Evolutionary conservation across 2,888 invertebrate species (phyloP).

Genomic region (Drosophila acutilabella): DNA sequence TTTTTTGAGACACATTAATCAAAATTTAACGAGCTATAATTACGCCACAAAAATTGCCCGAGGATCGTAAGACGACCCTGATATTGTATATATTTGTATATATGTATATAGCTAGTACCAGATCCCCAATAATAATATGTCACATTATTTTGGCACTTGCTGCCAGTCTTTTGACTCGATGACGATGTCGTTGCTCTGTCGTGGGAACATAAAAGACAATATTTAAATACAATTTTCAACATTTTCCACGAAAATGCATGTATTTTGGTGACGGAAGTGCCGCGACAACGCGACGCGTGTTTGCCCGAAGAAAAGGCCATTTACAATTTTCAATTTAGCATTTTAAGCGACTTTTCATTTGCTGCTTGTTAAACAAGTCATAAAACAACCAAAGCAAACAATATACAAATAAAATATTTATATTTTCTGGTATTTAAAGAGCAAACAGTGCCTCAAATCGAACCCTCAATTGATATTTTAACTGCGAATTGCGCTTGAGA

Average conservation of each 20-base stretch:
- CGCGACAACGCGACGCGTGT: constrained; percentile 47
- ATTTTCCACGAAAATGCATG: constrained; percentile 52
- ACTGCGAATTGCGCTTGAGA: constrained; percentile 37
- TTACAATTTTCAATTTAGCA: constrained; percentile 40
- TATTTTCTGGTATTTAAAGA: constrained; percentile 34
- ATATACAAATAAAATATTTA: constrained; percentile 8
- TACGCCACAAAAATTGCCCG: constrained; percentile 38
- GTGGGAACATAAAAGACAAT: constrained; percentile 20
- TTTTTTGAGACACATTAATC: constrained; percentile 27
- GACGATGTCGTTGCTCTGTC: constrained; percentile 54
- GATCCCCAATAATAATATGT: constrained; percentile 53
- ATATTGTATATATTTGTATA: constrained; percentile 50
- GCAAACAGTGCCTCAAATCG: constrained; percentile 10
- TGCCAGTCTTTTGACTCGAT: constrained; percentile 23
- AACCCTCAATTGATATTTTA: constrained; percentile 58
- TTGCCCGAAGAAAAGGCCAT: constrained; percentile 22
- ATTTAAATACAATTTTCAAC: constrained; percentile 39
- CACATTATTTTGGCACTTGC: constrained; percentile 63
- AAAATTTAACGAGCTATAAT: constrained; percentile 60
- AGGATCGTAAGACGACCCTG: constrained; percentile 64
- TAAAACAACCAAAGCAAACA: constrained; percentile 33
- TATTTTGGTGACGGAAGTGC: constrained; percentile 67
- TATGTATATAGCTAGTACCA: constrained; percentile 19
- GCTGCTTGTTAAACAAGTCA: constrained; percentile 40
- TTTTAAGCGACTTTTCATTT: constrained; percentile 38